Evolutionary conservation across 2,113 vertebrate genomes (phyloP).

Genomic region (Barnardius zonarius): DNA sequence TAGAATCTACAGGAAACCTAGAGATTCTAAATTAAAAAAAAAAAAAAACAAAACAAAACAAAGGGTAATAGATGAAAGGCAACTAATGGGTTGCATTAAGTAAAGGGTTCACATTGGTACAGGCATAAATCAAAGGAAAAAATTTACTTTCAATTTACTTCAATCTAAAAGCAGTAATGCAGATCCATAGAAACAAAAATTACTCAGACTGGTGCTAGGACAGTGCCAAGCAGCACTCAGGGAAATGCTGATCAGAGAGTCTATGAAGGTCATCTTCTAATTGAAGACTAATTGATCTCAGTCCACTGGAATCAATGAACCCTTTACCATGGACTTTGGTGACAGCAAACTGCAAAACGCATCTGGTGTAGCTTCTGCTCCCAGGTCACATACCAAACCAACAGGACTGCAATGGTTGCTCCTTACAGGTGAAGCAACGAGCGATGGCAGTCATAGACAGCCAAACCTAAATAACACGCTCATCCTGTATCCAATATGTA

Average conservation of each 20-base stretch:
- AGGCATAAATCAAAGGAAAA: background rate
- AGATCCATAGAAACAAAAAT: background rate
- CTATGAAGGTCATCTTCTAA: conserved; percentile 12
- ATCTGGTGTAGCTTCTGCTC: background rate
- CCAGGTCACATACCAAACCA: background rate
- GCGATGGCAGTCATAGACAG: background rate
- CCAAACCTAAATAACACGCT: rapidly evolving
- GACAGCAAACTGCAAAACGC: background rate
- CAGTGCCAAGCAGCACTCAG: background rate
- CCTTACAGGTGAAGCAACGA: background rate
- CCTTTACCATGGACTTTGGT: background rate
- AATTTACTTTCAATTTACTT: background rate
- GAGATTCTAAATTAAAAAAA: background rate
- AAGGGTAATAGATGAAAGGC: background rate
- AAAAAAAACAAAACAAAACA: background rate
- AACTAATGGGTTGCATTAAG: background rate
- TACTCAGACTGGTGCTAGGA: background rate
- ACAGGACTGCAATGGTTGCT: rapidly evolving
- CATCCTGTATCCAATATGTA: rapidly evolving
- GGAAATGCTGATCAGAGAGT: background rate
- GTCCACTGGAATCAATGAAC: background rate
- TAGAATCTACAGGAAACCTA: background rate
- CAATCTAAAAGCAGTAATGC: background rate
- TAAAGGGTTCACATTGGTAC: background rate
- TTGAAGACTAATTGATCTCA: conserved; percentile 10